phyloP scores from a whole-genome alignment of 2,797 vertebrate genomes.

The Pogonophryne albipinna region DNA sequence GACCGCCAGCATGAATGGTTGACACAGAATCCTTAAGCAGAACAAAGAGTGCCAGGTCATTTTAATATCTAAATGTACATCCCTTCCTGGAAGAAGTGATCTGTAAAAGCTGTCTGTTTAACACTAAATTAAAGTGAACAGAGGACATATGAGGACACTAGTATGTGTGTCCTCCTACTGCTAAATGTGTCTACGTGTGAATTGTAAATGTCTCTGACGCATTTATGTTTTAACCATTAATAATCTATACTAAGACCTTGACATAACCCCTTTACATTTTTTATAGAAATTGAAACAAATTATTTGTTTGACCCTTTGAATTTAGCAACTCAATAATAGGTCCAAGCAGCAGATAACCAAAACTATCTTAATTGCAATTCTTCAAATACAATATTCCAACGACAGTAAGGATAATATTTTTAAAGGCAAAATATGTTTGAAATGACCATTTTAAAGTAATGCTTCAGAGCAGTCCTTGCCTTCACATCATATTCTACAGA shows the following conservation, averaged over 20 bases:
- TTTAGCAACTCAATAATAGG: neutral
- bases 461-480: too few relatives aligned
- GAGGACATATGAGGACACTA: constrained; percentile 7
- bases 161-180: neutral
- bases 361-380: too few relatives aligned
- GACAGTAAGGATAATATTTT: too few relatives aligned
- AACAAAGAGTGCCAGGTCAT: constrained; percentile 11
- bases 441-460: too few relatives aligned
- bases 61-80: constrained; percentile 7
- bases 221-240: neutral
- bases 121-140: neutral
- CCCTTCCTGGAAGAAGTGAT: constrained; percentile 12
- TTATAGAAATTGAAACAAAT: neutral
- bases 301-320: neutral
- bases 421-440: too few relatives aligned
- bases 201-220: neutral
- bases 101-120: constrained; percentile 17
- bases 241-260: neutral
- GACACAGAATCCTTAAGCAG: constrained; percentile 19
- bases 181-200: too few relatives aligned
- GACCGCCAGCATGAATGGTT: constrained; percentile 25
- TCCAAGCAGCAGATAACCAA: too few relatives aligned
- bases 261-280: neutral
- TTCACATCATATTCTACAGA: too few relatives aligned
- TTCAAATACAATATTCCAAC: too few relatives aligned